Evolutionary conservation across 1,140 invertebrate species (phyloP).

Genomic region (Ruditapes philippinarum): DNA sequence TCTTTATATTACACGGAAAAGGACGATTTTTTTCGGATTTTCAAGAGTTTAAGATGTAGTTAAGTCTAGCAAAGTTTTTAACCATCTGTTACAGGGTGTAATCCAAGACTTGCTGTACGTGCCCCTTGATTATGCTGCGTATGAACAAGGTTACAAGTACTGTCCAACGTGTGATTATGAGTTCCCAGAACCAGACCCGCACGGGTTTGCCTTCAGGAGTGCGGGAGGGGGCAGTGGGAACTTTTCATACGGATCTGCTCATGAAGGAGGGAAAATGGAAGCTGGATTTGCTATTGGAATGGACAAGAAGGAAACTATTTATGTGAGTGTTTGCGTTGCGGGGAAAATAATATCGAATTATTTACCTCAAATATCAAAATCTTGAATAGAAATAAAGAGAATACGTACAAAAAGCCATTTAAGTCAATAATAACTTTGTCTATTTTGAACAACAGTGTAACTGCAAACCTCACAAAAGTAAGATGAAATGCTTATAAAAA

Average conservation of each 20-base stretch:
- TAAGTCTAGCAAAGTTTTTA: too few relatives aligned
- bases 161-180: slow-evolving; percentile 38
- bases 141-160: slow-evolving; percentile 17
- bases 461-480: too few relatives aligned
- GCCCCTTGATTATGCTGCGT: slow-evolving; percentile 39
- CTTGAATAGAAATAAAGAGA: too few relatives aligned
- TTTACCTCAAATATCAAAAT: too few relatives aligned
- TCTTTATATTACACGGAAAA: too few relatives aligned
- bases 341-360: too few relatives aligned
- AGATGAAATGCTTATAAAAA: too few relatives aligned
- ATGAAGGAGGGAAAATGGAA: not conserved
- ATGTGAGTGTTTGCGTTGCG: slow-evolving; percentile 47
- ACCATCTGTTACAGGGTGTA: slow-evolving; percentile 28
- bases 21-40: too few relatives aligned
- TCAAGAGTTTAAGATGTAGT: too few relatives aligned
- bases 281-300: slow-evolving; percentile 43
- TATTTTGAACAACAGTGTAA: too few relatives aligned
- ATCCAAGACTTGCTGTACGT: slow-evolving; percentile 59
- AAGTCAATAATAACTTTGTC: not conserved
- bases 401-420: too few relatives aligned
- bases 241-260: not conserved
- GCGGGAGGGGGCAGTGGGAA: not conserved
- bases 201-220: not conserved
- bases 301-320: slow-evolving; percentile 55
- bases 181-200: not conserved